A percentile compares a stretch with the other conserved stretches of the same genome.
Conservation (phyloP, 2,797 vertebrate genomes). For the Arctocebus calabarensis region DNA sequence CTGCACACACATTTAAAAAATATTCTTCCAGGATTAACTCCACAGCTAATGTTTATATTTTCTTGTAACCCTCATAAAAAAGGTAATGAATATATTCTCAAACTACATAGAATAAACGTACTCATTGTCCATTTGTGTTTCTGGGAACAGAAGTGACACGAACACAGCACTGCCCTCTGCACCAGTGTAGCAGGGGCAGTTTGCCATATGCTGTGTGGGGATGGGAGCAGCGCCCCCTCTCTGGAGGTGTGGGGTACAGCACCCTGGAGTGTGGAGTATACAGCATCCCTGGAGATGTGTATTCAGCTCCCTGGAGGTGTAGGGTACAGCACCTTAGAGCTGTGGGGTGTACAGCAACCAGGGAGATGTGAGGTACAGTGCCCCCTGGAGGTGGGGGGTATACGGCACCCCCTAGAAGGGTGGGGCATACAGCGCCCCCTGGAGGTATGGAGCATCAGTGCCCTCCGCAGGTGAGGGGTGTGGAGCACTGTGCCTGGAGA, state of each 20-base stretch:
- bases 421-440: too few species aligned
- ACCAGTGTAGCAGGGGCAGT: accelerated
- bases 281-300: too few species aligned
- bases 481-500: accelerated
- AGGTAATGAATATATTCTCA: background rate
- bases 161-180: background rate
- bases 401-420: too few species aligned
- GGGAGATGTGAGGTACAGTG: too few species aligned
- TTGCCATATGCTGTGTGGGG: accelerated
- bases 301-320: too few species aligned
- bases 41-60: background rate
- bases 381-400: too few species aligned
- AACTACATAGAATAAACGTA: background rate
- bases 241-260: too few species aligned
- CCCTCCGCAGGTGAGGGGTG: too few species aligned
- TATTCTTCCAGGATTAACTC: background rate
- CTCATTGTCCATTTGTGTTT: background rate
- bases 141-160: background rate
- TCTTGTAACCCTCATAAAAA: background rate
- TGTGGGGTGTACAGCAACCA: too few species aligned
- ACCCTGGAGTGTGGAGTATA: too few species aligned
- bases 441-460: too few species aligned
- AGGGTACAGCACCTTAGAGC: too few species aligned
- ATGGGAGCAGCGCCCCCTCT: background rate
- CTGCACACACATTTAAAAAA: background rate